Evolutionary conservation across 2,888 invertebrate species (phyloP).

Genomic region (Drosophila flavopinicola): DNA sequence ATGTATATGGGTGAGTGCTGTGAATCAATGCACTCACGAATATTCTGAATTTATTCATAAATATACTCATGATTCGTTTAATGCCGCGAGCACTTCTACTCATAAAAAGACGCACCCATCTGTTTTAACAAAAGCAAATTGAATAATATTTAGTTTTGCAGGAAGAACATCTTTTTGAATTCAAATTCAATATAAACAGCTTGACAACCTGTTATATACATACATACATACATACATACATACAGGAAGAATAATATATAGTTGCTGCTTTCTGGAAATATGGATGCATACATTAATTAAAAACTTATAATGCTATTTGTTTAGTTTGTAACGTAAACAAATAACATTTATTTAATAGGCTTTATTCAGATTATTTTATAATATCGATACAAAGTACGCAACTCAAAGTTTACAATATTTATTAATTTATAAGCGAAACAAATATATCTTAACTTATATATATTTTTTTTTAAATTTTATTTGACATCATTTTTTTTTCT

Average conservation of each 20-base stretch:
- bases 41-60: constrained; percentile 18
- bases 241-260: background rate
- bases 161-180: constrained; percentile 7
- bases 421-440: too few relatives aligned
- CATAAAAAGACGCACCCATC: constrained; percentile 30
- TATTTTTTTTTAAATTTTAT: too few relatives aligned
- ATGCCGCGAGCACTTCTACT: background rate
- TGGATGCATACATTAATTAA: too few relatives aligned
- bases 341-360: too few relatives aligned
- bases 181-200: constrained; percentile 20
- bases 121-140: constrained; percentile 17
- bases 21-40: constrained; percentile 43
- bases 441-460: too few relatives aligned
- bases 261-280: background rate
- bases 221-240: background rate
- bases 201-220: constrained; percentile 21
- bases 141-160: constrained; percentile 25
- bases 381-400: too few relatives aligned
- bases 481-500: too few relatives aligned
- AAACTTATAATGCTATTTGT: too few relatives aligned
- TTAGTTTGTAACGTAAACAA: too few relatives aligned
- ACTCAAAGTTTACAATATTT: too few relatives aligned
- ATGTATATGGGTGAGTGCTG: constrained; percentile 18
- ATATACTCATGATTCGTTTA: constrained; percentile 2
- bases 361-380: too few relatives aligned